Conservation (phyloP, 2,888 invertebrate genomes). For the Trissonchulus latispiculum region DNA sequence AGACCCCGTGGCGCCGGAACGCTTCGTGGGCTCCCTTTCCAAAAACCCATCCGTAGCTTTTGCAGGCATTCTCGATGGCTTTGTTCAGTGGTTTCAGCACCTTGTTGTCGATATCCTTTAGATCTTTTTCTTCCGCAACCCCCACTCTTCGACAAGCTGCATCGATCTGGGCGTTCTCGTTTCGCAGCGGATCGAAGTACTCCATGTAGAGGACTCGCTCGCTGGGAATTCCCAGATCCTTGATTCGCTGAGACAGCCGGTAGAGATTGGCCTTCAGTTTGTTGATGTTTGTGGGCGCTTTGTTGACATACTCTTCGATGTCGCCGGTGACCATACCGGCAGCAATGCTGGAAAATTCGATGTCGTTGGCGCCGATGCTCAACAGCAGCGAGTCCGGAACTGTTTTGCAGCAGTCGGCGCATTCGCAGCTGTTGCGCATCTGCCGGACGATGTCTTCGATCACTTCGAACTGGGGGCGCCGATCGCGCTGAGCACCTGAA, state of each 20-base stretch:
- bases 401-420: conserved; percentile 4
- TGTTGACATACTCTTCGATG: background rate
- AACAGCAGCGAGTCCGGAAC: conserved; percentile 33
- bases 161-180: conserved; percentile 33
- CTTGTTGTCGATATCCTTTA: conserved; percentile 29
- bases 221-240: conserved; percentile 19
- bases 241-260: conserved; percentile 23
- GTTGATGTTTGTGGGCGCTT: background rate
- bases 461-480: background rate
- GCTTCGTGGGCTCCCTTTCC: conserved; percentile 28
- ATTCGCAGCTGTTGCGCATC: background rate
- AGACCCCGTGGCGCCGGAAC: conserved; percentile 32
- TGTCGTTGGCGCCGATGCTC: conserved; percentile 37
- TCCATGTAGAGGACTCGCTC: conserved; percentile 30
- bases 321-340: conserved; percentile 28
- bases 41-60: conserved; percentile 30
- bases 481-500: background rate
- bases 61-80: conserved; percentile 27
- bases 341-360: conserved; percentile 36
- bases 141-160: conserved; percentile 32
- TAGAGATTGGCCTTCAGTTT: conserved; percentile 10
- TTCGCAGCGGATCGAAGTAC: conserved; percentile 35
- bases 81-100: conserved; percentile 32
- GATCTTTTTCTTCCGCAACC: conserved; percentile 26
- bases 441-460: background rate